These are phyloP conservation scores for Gonioctena quinquepunctata DNA, from an alignment of 1,140 invertebrate genomes.

Conservation along the genomic window DNA sequence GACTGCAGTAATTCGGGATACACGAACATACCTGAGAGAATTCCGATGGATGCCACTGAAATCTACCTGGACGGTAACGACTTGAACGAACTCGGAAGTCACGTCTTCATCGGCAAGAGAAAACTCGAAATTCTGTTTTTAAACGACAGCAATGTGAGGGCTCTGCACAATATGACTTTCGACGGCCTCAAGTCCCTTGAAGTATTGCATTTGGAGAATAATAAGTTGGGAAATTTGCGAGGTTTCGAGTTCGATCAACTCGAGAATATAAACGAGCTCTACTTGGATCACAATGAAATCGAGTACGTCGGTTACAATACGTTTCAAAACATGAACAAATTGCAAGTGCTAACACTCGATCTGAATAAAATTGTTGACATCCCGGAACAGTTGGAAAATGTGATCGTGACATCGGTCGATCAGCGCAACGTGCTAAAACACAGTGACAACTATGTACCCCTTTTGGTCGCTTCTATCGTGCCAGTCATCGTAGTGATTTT, in stretches of 20 bases:
- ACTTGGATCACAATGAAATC: slow-evolving; percentile 80
- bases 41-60: slow-evolving; percentile 90
- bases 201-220: slow-evolving; percentile 81
- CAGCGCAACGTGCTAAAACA: slow-evolving; percentile 64
- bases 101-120: slow-evolving; percentile 86
- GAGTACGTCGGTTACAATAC: slow-evolving; percentile 74
- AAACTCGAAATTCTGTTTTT: slow-evolving; percentile 81
- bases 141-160: slow-evolving; percentile 78
- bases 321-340: slow-evolving; percentile 71
- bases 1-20: slow-evolving; percentile 80
- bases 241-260: slow-evolving; percentile 77
- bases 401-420: slow-evolving; percentile 65
- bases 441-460: slow-evolving; percentile 69
- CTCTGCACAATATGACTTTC: slow-evolving; percentile 84
- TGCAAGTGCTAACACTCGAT: slow-evolving; percentile 79
- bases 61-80: slow-evolving; percentile 87
- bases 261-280: slow-evolving; percentile 77
- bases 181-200: slow-evolving; percentile 75
- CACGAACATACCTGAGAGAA: slow-evolving; percentile 71
- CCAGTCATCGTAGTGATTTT: slow-evolving; percentile 72
- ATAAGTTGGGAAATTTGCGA: slow-evolving; percentile 72
- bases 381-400: slow-evolving; percentile 70
- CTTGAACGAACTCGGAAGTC: slow-evolving; percentile 76
- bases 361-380: slow-evolving; percentile 76
- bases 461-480: slow-evolving; percentile 71